Evolutionary conservation across 2,888 invertebrate species (phyloP).

Genomic region (Apamea epomidion): DNA sequence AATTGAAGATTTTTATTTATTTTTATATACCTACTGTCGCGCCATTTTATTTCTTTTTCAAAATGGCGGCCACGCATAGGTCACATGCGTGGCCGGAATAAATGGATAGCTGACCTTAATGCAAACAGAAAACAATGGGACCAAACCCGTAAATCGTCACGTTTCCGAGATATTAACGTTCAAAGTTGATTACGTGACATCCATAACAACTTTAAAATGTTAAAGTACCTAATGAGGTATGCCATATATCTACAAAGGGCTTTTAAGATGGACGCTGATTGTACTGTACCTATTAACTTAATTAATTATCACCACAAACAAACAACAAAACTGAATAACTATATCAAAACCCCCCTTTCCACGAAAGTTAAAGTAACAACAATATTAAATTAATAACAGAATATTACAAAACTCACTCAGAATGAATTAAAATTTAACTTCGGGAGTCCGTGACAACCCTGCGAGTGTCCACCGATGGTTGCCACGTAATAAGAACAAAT

Average conservation of each 20-base stretch:
- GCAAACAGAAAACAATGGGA: no score
- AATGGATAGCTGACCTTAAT: no score
- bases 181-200: neutral
- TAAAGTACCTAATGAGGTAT: neutral
- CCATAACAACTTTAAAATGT: neutral
- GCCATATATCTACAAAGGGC: neutral
- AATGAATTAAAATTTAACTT: conserved; percentile 34
- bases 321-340: conserved; percentile 48
- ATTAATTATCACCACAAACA: conserved; percentile 16
- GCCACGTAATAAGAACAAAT: conserved; percentile 75
- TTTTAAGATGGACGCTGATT: neutral
- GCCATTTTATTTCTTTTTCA: neutral
- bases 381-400: conserved; percentile 41
- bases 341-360: conserved; percentile 15
- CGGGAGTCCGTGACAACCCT: conserved; percentile 59
- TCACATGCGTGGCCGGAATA: no score
- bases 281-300: neutral
- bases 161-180: neutral
- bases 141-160: no score
- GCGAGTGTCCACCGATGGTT: conserved; percentile 54
- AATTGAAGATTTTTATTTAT: no score
- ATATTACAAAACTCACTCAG: conserved; percentile 36
- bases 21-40: neutral
- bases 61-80: neutral
- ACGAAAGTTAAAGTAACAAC: conserved; percentile 29